Evolutionary conservation across 2,888 invertebrate genomes (phyloP).

Genomic region (Cryptocephalus moraei): DNA sequence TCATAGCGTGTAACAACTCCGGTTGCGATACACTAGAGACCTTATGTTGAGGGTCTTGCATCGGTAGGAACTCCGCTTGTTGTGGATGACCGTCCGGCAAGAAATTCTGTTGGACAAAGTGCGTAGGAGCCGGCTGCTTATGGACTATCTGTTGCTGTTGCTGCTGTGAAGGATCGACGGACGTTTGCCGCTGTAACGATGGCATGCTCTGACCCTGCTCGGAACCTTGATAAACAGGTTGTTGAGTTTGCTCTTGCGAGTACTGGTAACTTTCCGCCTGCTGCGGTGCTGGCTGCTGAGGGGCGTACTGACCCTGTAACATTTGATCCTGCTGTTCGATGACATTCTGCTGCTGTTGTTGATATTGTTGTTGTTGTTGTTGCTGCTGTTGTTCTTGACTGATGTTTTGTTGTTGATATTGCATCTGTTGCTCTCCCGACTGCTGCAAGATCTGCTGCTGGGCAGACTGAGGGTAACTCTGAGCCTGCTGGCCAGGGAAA

Average conservation of each 20-base stretch:
- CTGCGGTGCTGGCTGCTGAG: conserved; percentile 12
- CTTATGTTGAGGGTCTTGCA: conserved; percentile 27
- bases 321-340: conserved; percentile 12
- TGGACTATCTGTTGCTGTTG: conserved; percentile 30
- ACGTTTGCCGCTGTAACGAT: conserved; percentile 23
- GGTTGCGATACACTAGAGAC: conserved; percentile 34
- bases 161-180: conserved; percentile 26
- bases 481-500: conserved; percentile 10
- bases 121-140: conserved; percentile 27
- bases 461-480: conserved; percentile 18
- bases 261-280: conserved; percentile 15
- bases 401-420: conserved; percentile 14
- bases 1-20: conserved; percentile 25
- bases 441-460: conserved; percentile 20
- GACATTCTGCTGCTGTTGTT: conserved; percentile 14
- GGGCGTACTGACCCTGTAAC: conserved; percentile 15
- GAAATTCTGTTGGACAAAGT: conserved; percentile 30
- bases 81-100: conserved; percentile 32
- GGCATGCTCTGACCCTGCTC: conserved; percentile 31
- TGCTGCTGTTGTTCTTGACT: conserved; percentile 14
- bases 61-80: conserved; percentile 30
- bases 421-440: conserved; percentile 13
- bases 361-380: conserved; percentile 15
- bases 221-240: conserved; percentile 43
- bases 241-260: conserved; percentile 18